Percentiles rank a stretch among this genome's conserved stretches.
Conservation (phyloP, 2,797 vertebrate species). For the Megalops cyprinoides region DNA sequence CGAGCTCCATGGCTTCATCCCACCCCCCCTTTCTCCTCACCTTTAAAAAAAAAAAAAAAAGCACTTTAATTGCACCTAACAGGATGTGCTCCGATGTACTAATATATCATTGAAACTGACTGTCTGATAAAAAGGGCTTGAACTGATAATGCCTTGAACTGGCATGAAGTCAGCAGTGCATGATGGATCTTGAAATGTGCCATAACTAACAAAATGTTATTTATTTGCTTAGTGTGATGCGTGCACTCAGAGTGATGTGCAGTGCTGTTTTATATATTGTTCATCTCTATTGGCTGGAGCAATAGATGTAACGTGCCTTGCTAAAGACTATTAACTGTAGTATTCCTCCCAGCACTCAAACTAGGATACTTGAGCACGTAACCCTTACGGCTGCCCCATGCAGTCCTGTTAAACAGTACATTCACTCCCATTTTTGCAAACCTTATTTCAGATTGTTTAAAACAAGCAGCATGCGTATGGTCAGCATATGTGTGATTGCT, state of each 20-base stretch:
- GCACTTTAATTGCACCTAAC: background rate
- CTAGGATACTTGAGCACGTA: background rate
- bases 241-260: background rate
- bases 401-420: background rate
- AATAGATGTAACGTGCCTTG: background rate
- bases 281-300: background rate
- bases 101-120: background rate
- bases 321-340: background rate
- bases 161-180: background rate
- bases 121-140: background rate
- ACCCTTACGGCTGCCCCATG: background rate
- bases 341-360: background rate
- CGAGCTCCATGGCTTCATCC: background rate
- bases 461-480: background rate
- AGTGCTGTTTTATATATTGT: background rate
- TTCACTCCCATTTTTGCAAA: background rate
- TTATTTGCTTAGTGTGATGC: background rate
- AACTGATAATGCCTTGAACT: background rate
- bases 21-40: background rate
- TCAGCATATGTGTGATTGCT: background rate
- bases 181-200: background rate
- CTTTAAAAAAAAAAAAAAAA: background rate
- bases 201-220: background rate
- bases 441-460: background rate
- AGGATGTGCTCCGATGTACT: background rate